These are phyloP conservation scores for Rhinophrynus dorsalis DNA, from an alignment of 2,797 vertebrate genomes.

Conservation along the genomic window DNA sequence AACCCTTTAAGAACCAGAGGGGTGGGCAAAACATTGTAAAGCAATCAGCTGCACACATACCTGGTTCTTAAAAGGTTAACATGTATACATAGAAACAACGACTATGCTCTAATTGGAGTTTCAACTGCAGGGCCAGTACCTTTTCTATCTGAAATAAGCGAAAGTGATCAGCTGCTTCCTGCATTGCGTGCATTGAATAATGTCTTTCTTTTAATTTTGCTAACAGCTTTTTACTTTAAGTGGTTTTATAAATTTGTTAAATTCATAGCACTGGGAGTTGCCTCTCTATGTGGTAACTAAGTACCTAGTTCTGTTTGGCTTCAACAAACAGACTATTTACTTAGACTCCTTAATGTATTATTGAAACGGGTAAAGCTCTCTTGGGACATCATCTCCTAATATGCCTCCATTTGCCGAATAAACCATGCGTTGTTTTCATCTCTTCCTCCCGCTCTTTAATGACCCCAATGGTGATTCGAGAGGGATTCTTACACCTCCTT, in stretches of 20 bases:
- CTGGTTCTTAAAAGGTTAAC: too few species aligned
- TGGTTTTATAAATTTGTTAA: conserved; percentile 97
- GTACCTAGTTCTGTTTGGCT: conserved; percentile 92
- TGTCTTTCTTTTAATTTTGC: conserved; percentile 94
- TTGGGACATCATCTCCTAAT: conserved; percentile 96
- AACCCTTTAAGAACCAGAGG: too few species aligned
- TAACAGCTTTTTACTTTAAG: conserved; percentile 97
- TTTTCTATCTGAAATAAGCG: conserved; percentile 20
- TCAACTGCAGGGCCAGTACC: too few species aligned
- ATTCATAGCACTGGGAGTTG: conserved; percentile 93
- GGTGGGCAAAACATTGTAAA: too few species aligned
- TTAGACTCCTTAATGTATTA: conserved; percentile 99
- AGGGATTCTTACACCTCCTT: conserved; percentile 74
- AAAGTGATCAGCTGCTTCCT: conserved; percentile 5
- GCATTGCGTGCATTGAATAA: conserved; percentile 69
- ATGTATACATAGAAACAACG: too few species aligned
- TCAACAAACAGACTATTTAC: conserved; percentile 92
- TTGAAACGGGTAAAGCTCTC: conserved; percentile 99
- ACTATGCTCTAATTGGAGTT: too few species aligned
- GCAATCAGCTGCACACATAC: too few species aligned
- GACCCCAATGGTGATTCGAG: conserved; percentile 95
- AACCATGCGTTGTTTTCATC: conserved; percentile 99
- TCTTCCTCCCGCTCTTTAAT: conserved; percentile 99
- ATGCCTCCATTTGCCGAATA: conserved; percentile 99
- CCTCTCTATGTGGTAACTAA: conserved; percentile 84